Conservation (phyloP, 1,140 invertebrate species). For the Centruroides sculpturatus region DNA sequence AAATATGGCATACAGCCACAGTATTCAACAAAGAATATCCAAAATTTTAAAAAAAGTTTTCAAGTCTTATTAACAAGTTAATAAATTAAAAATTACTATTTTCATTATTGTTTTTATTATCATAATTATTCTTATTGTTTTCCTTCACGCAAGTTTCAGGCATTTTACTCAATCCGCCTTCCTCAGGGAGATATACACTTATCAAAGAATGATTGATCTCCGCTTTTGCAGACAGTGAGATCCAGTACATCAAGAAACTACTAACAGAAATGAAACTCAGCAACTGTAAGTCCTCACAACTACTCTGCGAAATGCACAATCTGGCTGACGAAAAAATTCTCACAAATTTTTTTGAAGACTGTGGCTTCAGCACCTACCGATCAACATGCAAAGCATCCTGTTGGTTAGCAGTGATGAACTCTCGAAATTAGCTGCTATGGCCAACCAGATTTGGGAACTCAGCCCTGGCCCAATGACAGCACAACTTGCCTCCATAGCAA, state of each 20-base stretch:
- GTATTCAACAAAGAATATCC: too few relatives aligned
- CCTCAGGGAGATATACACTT: neutral
- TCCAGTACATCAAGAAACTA: neutral
- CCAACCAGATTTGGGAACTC: neutral
- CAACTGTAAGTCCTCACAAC: neutral
- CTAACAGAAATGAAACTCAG: neutral
- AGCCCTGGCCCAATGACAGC: too few relatives aligned
- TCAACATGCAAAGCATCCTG: neutral
- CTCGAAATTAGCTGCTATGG: neutral
- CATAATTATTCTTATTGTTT: too few relatives aligned
- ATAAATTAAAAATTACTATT: too few relatives aligned
- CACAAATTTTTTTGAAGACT: neutral
- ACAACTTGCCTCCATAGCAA: too few relatives aligned
- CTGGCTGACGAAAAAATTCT: neutral
- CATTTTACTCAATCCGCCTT: neutral
- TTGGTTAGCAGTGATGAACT: neutral
- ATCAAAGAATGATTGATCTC: constrained; percentile 1
- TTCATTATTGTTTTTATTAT: too few relatives aligned
- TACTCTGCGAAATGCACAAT: neutral
- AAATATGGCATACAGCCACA: too few relatives aligned
- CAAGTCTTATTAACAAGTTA: too few relatives aligned
- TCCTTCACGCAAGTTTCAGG: neutral
- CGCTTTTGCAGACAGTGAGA: neutral
- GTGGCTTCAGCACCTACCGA: neutral
- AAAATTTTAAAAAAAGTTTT: too few relatives aligned